Percentiles rank a stretch among this genome's conserved stretches.
phyloP scores from a whole-genome alignment of 1,140 invertebrate genomes.

The Adelges cooleyi region DNA sequence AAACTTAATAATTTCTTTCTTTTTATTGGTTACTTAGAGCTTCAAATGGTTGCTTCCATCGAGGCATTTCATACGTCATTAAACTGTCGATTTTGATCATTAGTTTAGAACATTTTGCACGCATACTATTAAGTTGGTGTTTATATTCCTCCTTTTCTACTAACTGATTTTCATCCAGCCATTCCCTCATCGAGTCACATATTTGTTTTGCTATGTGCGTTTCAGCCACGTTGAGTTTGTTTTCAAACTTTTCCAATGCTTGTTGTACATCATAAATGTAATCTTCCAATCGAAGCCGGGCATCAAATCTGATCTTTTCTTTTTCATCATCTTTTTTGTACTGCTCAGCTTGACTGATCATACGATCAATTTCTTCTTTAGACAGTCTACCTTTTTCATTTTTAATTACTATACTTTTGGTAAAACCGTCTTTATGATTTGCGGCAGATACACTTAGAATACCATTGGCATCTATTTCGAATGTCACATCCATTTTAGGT shows the following conservation, averaged over 20 bases:
- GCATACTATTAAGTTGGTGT: no score
- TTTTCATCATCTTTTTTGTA: conserved; percentile 45
- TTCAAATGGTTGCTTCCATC: no score
- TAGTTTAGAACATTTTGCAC: no score
- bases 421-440: no score
- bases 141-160: no score
- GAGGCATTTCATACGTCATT: no score
- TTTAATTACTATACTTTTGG: conserved; percentile 95
- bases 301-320: conserved; percentile 54
- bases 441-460: conserved; percentile 71
- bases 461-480: conserved; percentile 61
- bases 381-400: conserved; percentile 92
- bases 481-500: conserved; percentile 85
- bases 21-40: no score
- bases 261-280: conserved; percentile 72
- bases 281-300: conserved; percentile 69
- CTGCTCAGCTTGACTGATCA: conserved; percentile 55
- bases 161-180: conserved; percentile 45
- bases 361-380: conserved; percentile 74
- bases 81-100: no score
- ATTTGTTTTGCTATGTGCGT: conserved; percentile 38
- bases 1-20: no score
- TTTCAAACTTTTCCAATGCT: no score
- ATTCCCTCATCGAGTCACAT: conserved; percentile 41
- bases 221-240: conserved; percentile 37